Evolutionary conservation across 2,888 invertebrate species (phyloP), one percentile per base, ranked within the genome.

Genomic region (Poecilus cupreus): DNA sequence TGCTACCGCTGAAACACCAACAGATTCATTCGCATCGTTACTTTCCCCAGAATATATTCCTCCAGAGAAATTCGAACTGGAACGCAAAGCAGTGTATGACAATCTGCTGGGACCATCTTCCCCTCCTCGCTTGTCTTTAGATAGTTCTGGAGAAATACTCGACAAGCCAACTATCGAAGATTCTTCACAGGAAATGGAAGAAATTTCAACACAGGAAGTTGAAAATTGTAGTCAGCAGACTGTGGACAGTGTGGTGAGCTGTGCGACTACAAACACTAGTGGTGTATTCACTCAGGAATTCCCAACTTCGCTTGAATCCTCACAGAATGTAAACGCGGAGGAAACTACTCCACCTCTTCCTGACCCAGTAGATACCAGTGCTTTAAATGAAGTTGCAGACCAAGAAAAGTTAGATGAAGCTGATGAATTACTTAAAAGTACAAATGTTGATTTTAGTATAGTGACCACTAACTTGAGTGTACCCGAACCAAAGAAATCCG

Each of bases 21-120:
- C 83, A 5, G 86, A 86, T 54, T 83, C 84, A 18, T 86, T 85
- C 39, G 22, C 79, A 5, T 86, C 87, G 0, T 82, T 89, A 8
- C 88, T 88, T 68, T 89, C 88, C 0, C 89, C 89, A 0, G 88
- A 89, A 83, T 89, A 89, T 84, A 89, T 89, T 22, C 89, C 89
- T 1, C 89, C 89, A 0, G 89, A 90, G 83, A 89, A 89, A 82
- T 89, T 89, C 84, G 89, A 89, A 83, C 84, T 89, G 43, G 90
- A 90, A 84, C 86, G 89, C 1, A 88, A 87, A 82, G 89, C 89
- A 2, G 86, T 89, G 86, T 89, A 89, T 83, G 89, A 88, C 82
- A 89, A 88, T 84, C 85, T 89, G 72, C 83, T 89, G 24, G 87
- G 88, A 78, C 87, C 88, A 16, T 87, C 86, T 82, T 86, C 86